These are phyloP conservation scores for Phoeniculus purpureus DNA, from an alignment of 2,797 vertebrate genomes.

Conservation along the genomic window DNA sequence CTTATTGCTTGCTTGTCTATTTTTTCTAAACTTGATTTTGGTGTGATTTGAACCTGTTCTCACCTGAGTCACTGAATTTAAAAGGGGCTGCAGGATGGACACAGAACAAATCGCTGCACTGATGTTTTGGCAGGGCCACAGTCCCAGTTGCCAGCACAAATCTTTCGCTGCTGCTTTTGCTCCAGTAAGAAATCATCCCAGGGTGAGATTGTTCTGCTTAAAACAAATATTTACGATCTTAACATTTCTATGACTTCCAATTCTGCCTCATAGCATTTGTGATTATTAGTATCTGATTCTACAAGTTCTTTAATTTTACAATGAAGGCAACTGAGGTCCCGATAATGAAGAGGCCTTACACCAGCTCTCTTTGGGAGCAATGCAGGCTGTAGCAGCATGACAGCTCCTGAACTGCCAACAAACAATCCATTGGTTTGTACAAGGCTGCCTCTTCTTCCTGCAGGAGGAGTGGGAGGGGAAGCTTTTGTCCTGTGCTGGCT, in stretches of 20 bases:
- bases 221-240: constrained; percentile 25
- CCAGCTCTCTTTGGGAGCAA: not conserved
- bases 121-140: not conserved
- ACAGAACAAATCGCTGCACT: constrained; percentile 10
- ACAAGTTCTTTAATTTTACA: accelerated
- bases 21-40: not conserved
- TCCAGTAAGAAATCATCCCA: not conserved
- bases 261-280: not conserved
- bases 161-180: not conserved
- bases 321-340: not conserved
- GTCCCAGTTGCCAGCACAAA: not conserved
- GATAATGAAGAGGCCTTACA: not conserved
- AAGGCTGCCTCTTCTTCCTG: not conserved
- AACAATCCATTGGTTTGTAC: not conserved
- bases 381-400: too few species aligned
- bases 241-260: not conserved
- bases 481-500: not conserved
- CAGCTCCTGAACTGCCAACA: not conserved
- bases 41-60: not conserved
- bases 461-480: not conserved
- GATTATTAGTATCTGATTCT: not conserved
- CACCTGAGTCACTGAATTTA: not conserved
- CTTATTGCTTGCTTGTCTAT: not conserved
- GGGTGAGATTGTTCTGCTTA: not conserved
- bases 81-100: not conserved